A percentile compares a stretch with the other conserved stretches of the same genome.
Evolutionary conservation across 2,113 vertebrate genomes (phyloP).

Genomic region (Cacatua alba): DNA sequence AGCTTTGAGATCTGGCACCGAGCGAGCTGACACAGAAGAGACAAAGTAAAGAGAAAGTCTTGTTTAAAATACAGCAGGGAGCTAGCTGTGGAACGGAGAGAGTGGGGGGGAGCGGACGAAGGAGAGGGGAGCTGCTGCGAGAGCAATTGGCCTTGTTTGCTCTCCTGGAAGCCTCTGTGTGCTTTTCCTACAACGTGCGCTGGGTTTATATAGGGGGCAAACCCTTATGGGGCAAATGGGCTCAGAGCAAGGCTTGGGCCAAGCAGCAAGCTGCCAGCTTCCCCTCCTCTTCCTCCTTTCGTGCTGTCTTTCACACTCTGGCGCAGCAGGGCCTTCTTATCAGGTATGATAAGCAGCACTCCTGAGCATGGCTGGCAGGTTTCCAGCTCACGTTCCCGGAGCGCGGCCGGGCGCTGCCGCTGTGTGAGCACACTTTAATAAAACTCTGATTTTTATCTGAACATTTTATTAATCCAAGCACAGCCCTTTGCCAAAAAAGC

Average conservation of each 20-base stretch:
- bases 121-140: neutral
- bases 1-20: conserved; percentile 56
- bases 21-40: conserved; percentile 27
- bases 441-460: conserved; percentile 66
- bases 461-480: conserved; percentile 65
- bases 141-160: neutral
- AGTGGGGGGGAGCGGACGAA: neutral
- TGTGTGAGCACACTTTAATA: conserved; percentile 41
- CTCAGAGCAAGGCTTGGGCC: neutral
- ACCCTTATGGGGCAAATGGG: neutral
- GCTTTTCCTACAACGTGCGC: neutral
- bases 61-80: conserved; percentile 34
- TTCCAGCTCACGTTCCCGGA: conserved; percentile 38
- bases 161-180: conserved; percentile 43
- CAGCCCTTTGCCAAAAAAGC: conserved; percentile 47
- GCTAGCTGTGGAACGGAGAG: neutral
- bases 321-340: conserved; percentile 29
- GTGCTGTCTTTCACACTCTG: neutral
- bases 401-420: neutral
- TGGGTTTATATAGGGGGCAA: conserved; percentile 41
- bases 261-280: conserved; percentile 8
- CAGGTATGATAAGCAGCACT: conserved; percentile 42
- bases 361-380: conserved; percentile 19
- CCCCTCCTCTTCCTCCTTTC: neutral
- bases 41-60: conserved; percentile 44